Percentiles rank a stretch among this genome's conserved stretches.
Conservation (phyloP, 2,113 vertebrate genomes). For the Alethe diademata region DNA sequence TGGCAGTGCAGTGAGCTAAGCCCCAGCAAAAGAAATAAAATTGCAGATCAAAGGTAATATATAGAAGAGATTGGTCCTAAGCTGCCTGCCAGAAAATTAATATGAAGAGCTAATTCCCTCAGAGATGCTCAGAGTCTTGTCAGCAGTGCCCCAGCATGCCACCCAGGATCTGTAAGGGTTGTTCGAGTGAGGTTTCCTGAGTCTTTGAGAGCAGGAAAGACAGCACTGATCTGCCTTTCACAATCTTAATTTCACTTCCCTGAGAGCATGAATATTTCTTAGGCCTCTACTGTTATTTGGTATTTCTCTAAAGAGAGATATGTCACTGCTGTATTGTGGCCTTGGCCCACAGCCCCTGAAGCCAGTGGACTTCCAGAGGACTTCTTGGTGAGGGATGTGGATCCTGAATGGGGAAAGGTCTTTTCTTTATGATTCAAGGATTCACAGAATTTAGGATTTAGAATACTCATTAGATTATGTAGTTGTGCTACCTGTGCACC, state of each 20-base stretch:
- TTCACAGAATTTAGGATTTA: neutral
- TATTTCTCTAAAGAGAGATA: neutral
- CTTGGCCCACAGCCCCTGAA: neutral
- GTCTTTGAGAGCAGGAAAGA: neutral
- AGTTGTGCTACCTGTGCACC: neutral
- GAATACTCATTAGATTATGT: neutral
- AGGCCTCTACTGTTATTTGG: neutral
- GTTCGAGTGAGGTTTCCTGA: neutral
- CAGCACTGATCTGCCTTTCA: neutral
- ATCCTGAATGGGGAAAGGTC: neutral
- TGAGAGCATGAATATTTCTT: neutral
- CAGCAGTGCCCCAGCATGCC: neutral
- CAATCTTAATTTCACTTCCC: neutral
- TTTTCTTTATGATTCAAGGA: neutral
- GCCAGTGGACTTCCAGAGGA: neutral
- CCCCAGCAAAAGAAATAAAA: neutral
- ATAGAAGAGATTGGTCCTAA: neutral
- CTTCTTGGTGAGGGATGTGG: neutral
- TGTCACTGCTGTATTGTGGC: neutral
- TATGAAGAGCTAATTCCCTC: slow-evolving; percentile 5
- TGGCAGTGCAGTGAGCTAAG: neutral
- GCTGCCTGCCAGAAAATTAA: neutral
- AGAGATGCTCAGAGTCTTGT: neutral
- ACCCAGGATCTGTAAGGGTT: neutral
- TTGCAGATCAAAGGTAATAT: neutral